Evolutionary conservation across 2,888 invertebrate species (phyloP), one percentile per base, ranked within the genome.

Genomic region (Junonia oenone): DNA sequence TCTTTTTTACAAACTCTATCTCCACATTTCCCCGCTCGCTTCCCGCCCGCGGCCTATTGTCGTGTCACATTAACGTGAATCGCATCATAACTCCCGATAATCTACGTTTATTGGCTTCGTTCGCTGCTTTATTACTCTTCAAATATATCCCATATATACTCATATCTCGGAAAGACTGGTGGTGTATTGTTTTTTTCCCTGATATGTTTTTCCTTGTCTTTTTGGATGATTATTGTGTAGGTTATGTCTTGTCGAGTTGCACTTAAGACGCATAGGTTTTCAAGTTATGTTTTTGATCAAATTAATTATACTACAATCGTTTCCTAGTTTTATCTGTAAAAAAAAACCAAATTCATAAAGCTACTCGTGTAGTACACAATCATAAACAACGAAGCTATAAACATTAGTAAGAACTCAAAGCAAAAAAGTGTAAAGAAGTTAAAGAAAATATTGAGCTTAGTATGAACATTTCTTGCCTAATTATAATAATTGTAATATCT

Each of bases 51-150:
- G 78, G 87, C 76, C 81, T 82, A 83, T 85, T 87, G 88, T 87
- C 88, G 74, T 81, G 81, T 85, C 83, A 78, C 81, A 86, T 88
- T 87, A 87, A 76, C 83, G 79, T 69, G 79, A 82, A 82, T 84
- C 86, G 86, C 87, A 81, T 88, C 89, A 86, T 88, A 89, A 87
- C 88, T 88, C 82, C 83, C 83, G 79, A 86, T 89, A 87, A 89
- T 89, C 86, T 87, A 87, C 84, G 84, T 89, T 87, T 87, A 89
- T 89, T 89, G 86, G 88, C 83, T 81, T 75, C 75, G 71, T 70
- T 77, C 78, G 69, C 71, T 78, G 81, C 75, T 83, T 84, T 75
- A 71, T 75, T 69, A 69, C 65, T 62, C 59, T 56, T 60, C 59
- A 61, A 58, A 60, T 59, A 58, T 59, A 64, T 59, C 38, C 53